These are phyloP conservation scores for Genyomyrus donnyi DNA, from an alignment of 2,113 vertebrate species.

Conservation along the genomic window DNA sequence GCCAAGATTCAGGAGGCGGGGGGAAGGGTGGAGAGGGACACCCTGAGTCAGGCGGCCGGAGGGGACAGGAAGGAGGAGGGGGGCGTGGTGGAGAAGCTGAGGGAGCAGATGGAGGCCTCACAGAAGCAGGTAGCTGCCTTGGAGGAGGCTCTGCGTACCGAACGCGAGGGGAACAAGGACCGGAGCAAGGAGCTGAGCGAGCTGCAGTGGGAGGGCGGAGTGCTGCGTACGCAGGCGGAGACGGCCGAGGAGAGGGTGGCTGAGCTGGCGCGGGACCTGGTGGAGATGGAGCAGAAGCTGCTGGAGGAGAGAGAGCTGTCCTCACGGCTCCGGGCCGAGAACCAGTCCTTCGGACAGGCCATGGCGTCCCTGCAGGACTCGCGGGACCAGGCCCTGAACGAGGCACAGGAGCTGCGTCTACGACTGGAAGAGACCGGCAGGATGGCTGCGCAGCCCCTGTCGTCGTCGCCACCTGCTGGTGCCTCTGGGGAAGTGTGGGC, in stretches of 20 bases:
- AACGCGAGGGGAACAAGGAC: constrained; percentile 57
- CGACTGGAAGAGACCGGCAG: constrained; percentile 58
- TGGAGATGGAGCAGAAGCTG: constrained; percentile 79
- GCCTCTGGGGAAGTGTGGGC: constrained; percentile 68
- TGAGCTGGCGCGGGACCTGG: constrained; percentile 81
- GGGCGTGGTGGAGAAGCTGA: constrained; percentile 64
- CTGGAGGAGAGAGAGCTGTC: constrained; percentile 69
- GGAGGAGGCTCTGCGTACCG: constrained; percentile 59
- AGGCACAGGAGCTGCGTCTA: constrained; percentile 48
- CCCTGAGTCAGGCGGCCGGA: constrained; percentile 63
- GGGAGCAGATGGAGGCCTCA: constrained; percentile 57
- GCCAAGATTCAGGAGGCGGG: constrained; percentile 48
- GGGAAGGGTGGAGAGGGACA: constrained; percentile 72
- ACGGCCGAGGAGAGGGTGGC: constrained; percentile 90
- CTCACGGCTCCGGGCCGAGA: constrained; percentile 67
- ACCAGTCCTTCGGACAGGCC: constrained; percentile 76
- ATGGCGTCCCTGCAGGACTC: constrained; percentile 86
- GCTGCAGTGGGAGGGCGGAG: constrained; percentile 79
- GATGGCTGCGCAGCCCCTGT: constrained; percentile 42
- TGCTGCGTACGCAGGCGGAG: constrained; percentile 87
- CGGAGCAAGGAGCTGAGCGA: constrained; percentile 68
- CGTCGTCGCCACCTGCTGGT: constrained; percentile 30
- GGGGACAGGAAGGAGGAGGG: constrained; percentile 58
- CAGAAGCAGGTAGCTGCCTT: constrained; percentile 54
- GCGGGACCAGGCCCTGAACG: constrained; percentile 68